Base-by-base conservation (phyloP, 2,888 invertebrate genomes). In the Vannuccia rotundouncinata region DNA sequence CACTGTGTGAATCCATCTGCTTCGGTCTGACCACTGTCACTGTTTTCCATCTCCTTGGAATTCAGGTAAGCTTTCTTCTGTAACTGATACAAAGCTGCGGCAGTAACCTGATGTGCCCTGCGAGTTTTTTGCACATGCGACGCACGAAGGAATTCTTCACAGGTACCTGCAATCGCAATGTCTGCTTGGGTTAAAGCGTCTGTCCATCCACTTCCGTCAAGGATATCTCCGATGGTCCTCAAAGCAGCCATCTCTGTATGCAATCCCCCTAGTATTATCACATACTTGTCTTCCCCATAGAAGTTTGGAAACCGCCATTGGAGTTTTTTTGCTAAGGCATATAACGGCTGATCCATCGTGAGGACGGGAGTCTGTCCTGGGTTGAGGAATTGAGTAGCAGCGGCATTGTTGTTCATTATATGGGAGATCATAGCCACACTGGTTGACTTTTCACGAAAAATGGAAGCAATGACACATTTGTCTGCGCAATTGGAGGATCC, bases 251-350 rank as follows among this genome's bases (percentile, higher is more conserved):
- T 84, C 77, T 85, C 85, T 76, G 83, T 84, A 80, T 86, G 85
- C 45, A 85, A 81, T 29, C 85, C 85, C 5, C 85, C 85, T 74
- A 85, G 81, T 83, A 85, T 83, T 0, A 85, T 81, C 17, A 85
- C 82, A 78, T 83, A 82, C 29, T 82, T 82, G 10, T 84, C 81
- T 78, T 85, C 84, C 1, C 84, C 84, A 81, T 83, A 82, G 13
- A 29, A n/a, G 0, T 84, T 82, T 17, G 84, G 85, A 82, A 82
- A 84, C 1, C 81, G 74, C 84, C 85, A 85, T 82, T 85, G 85
- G 0, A 84, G 82, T 31, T 84, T 82, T 60, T 85, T 86, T 22
- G 83, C 83, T 2, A 85, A 2, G n/a, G 85, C 83, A 81, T 81
- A 85, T 0, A 85, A 31, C 30, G 84, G 85, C 81, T 84, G 83